Percentiles rank a stretch among this genome's conserved stretches.
phyloP scores from a whole-genome alignment of 35 echinoderm and acorn worm genomes.

The Apostichopus californicus region DNA sequence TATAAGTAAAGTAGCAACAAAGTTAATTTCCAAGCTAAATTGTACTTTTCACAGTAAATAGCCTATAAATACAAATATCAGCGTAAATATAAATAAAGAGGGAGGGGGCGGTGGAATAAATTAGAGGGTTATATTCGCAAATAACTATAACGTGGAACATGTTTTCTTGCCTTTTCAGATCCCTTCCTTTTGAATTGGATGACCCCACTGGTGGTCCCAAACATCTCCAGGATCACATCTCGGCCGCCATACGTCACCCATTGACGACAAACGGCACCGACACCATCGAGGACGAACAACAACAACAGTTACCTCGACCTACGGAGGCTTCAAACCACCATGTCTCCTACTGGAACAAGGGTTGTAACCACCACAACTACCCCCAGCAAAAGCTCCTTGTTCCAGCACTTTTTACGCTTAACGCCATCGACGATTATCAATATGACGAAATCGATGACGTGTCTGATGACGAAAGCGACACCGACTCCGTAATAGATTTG shows the following conservation, averaged over 20 bases:
- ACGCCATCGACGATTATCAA: background rate
- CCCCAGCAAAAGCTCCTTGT: background rate
- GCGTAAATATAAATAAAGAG: too few relatives aligned
- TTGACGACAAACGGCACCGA: background rate
- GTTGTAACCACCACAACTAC: background rate
- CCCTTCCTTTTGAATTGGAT: background rate
- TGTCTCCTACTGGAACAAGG: background rate
- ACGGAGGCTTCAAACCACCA: background rate
- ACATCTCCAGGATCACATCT: background rate
- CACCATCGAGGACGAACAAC: background rate
- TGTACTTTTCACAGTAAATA: too few relatives aligned
- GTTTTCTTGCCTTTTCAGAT: background rate
- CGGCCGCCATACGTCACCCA: background rate
- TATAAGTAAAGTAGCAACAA: too few relatives aligned
- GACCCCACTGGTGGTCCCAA: background rate
- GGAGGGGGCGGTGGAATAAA: too few relatives aligned
- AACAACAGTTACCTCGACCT: background rate
- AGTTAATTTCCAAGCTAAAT: too few relatives aligned
- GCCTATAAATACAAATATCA: too few relatives aligned
- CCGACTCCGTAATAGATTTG: too few relatives aligned
- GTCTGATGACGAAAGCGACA: slow-evolving; percentile 21
- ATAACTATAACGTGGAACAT: too few relatives aligned
- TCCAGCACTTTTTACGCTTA: background rate
- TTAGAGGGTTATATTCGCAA: too few relatives aligned
- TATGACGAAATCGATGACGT: background rate